phyloP scores from a whole-genome alignment of 2,888 invertebrate species.

The Ametastegia equiseti region DNA sequence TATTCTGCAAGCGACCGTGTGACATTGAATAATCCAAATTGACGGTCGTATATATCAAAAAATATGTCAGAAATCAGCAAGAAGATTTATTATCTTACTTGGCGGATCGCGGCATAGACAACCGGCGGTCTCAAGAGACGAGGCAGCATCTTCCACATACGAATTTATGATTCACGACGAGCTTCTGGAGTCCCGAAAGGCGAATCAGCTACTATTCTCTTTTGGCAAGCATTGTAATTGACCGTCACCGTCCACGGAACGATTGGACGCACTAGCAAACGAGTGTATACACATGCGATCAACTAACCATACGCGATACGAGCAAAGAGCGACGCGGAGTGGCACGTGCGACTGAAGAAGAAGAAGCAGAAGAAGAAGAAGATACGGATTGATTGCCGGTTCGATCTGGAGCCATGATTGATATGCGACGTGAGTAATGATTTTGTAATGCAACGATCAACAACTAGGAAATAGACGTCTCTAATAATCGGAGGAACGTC shows the following conservation, averaged over 20 bases:
- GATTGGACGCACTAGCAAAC: not conserved
- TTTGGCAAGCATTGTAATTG: not conserved
- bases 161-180: slow-evolving; percentile 15
- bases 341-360: not conserved
- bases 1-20: too few relatives aligned
- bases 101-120: not conserved
- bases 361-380: not conserved
- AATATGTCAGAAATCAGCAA: not conserved
- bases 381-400: not conserved
- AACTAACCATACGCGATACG: not conserved
- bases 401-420: not conserved
- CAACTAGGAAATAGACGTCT: not conserved
- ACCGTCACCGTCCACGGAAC: not conserved
- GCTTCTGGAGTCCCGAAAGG: not conserved
- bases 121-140: not conserved
- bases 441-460: not conserved
- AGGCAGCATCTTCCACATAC: slow-evolving; percentile 13
- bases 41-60: not conserved
- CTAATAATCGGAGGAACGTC: not conserved
- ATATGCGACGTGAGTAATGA: not conserved
- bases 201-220: not conserved
- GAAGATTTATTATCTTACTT: not conserved
- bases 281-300: not conserved
- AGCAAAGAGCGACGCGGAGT: not conserved
- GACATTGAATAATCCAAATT: not conserved